Evolutionary conservation across 2,113 vertebrate genomes (phyloP).

Genomic region (Epinephelus moara): DNA sequence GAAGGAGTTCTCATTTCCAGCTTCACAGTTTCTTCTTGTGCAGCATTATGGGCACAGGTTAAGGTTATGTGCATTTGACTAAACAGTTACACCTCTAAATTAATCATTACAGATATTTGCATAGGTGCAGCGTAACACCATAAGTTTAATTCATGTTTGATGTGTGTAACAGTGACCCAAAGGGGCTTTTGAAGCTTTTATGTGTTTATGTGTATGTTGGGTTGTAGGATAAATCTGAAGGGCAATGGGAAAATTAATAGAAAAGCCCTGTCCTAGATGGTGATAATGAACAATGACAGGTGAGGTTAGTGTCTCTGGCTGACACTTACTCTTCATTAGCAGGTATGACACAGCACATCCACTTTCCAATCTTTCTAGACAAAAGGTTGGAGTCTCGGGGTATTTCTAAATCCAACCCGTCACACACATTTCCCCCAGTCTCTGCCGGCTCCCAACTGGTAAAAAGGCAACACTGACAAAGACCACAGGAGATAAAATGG

Average conservation of each 20-base stretch:
- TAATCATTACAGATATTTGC: neutral
- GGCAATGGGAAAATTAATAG: neutral
- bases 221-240: neutral
- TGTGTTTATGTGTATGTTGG: neutral
- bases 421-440: constrained; percentile 63
- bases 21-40: neutral
- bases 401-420: constrained; percentile 64
- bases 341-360: constrained; percentile 28
- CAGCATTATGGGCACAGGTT: neutral
- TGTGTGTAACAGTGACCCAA: neutral
- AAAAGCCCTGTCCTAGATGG: neutral
- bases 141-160: neutral
- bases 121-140: neutral
- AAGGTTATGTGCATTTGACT: neutral
- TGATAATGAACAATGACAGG: constrained; percentile 24
- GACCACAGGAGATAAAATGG: constrained; percentile 85
- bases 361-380: constrained; percentile 30
- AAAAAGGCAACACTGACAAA: constrained; percentile 85
- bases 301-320: neutral
- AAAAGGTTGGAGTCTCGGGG: constrained; percentile 40
- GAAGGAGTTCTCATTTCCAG: neutral
- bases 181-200: neutral
- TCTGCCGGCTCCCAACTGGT: constrained; percentile 77
- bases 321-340: constrained; percentile 31
- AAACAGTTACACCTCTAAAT: neutral